These are phyloP conservation scores for Plotosus lineatus DNA, from an alignment of 2,113 vertebrate genomes.

Conservation along the genomic window DNA sequence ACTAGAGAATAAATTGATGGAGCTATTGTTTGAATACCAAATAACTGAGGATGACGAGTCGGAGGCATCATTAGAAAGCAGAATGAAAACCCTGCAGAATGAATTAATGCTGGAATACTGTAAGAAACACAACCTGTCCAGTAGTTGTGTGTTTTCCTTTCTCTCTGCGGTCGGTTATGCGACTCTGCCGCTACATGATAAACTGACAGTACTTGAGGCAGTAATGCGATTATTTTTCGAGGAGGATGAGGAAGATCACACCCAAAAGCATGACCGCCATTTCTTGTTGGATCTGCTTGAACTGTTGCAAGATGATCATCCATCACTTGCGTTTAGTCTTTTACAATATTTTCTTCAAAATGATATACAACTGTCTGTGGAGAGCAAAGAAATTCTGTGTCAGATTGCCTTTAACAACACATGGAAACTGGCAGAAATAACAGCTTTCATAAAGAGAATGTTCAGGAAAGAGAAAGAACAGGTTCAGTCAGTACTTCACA, in stretches of 20 bases:
- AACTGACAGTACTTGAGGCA: constrained; percentile 8
- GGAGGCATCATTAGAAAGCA: not conserved
- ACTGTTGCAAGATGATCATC: not conserved
- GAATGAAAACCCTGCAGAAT: too few species aligned
- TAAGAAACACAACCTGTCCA: constrained; percentile 20
- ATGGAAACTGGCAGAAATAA: too few species aligned
- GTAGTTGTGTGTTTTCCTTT: constrained; percentile 5
- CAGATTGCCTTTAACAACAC: too few species aligned
- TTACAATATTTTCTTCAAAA: not conserved
- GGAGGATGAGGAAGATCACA: not conserved
- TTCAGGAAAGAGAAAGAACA: too few species aligned
- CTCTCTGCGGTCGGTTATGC: not conserved
- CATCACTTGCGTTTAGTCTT: not conserved
- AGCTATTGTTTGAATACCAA: constrained; percentile 20
- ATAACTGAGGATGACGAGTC: constrained; percentile 34
- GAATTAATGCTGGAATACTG: constrained; percentile 12
- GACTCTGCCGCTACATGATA: not conserved
- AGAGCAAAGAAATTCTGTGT: constrained; percentile 6
- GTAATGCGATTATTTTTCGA: not conserved
- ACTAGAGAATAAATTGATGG: too few species aligned
- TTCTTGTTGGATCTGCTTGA: not conserved
- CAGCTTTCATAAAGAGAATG: too few species aligned
- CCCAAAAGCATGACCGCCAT: not conserved
- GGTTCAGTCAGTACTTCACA: constrained; percentile 5
- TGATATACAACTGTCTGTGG: not conserved